These are phyloP conservation scores for Popillia japonica DNA, from an alignment of 1,140 invertebrate genomes.

Conservation along the genomic window DNA sequence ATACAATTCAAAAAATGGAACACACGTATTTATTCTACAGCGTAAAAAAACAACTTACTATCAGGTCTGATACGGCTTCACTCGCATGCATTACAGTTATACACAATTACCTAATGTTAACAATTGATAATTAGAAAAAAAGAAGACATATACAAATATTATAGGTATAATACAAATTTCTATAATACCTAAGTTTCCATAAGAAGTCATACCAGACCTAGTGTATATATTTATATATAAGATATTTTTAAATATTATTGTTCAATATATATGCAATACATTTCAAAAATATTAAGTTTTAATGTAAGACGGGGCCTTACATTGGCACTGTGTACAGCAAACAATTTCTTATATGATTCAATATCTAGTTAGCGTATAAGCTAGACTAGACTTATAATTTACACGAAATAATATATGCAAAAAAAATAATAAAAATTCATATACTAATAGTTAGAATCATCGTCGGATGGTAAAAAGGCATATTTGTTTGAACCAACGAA, in stretches of 20 bases:
- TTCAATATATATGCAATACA: slow-evolving; percentile 26
- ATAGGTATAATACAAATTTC: background rate
- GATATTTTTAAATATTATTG: slow-evolving; percentile 36
- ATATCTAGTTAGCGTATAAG: slow-evolving; percentile 39
- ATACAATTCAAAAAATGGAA: slow-evolving; percentile 38
- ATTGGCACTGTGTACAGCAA: slow-evolving; percentile 40
- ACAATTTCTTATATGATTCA: slow-evolving; percentile 35
- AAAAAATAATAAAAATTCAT: slow-evolving; percentile 12
- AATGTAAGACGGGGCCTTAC: slow-evolving; percentile 35
- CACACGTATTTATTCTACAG: slow-evolving; percentile 36
- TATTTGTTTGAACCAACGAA: slow-evolving; percentile 56
- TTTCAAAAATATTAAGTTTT: slow-evolving; percentile 36
- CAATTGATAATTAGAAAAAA: background rate
- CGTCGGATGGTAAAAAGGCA: slow-evolving; percentile 58
- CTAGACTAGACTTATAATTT: slow-evolving; percentile 37
- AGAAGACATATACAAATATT: background rate
- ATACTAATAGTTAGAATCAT: slow-evolving; percentile 49
- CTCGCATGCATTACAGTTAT: slow-evolving; percentile 11
- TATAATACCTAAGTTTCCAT: background rate
- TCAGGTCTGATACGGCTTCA: background rate
- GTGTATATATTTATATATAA: slow-evolving; percentile 27
- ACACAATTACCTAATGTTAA: background rate
- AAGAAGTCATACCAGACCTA: slow-evolving; percentile 21
- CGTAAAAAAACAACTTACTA: slow-evolving; percentile 34
- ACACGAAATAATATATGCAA: slow-evolving; percentile 28